Percentiles rank a stretch among this genome's conserved stretches.
Conservation (phyloP, 2,113 vertebrate species). For the Corythoichthys haematopterus region DNA sequence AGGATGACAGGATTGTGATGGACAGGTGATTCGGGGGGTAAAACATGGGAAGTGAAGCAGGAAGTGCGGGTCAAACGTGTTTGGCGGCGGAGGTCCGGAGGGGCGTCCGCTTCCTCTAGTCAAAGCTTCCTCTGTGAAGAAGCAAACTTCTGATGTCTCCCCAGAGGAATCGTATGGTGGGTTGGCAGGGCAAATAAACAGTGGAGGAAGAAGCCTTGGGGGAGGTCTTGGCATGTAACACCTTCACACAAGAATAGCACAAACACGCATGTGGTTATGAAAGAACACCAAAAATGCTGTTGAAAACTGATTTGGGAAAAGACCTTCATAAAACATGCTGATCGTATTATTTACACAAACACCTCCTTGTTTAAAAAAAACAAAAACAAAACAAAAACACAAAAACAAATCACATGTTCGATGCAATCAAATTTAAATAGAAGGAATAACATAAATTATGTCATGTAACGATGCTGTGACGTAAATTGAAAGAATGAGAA, state of each 20-base stretch:
- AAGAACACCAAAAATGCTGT: constrained; percentile 17
- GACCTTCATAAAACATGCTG: constrained; percentile 18
- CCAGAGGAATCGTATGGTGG: constrained; percentile 40
- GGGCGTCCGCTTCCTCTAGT: constrained; percentile 49
- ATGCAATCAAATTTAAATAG: not conserved
- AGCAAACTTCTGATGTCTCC: constrained; percentile 54
- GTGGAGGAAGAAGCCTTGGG: constrained; percentile 22
- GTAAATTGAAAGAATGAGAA: too few relatives aligned
- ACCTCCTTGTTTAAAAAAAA: not conserved
- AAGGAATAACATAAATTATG: not conserved
- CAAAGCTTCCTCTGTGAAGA: constrained; percentile 59
- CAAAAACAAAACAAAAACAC: not conserved
- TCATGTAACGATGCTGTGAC: too few relatives aligned
- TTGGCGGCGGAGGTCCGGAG: constrained; percentile 34
- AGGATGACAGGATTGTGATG: constrained; percentile 11
- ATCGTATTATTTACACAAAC: not conserved
- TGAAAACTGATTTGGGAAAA: not conserved
- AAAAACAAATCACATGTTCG: not conserved
- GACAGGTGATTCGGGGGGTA: constrained; percentile 19
- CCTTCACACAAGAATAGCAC: constrained; percentile 49
- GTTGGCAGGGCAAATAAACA: constrained; percentile 69
- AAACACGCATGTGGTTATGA: constrained; percentile 20
- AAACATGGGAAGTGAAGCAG: constrained; percentile 14
- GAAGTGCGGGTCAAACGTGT: constrained; percentile 17
- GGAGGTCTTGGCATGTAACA: constrained; percentile 39